Conservation (phyloP, 1,140 invertebrate species). For the Lepidurus apus region DNA sequence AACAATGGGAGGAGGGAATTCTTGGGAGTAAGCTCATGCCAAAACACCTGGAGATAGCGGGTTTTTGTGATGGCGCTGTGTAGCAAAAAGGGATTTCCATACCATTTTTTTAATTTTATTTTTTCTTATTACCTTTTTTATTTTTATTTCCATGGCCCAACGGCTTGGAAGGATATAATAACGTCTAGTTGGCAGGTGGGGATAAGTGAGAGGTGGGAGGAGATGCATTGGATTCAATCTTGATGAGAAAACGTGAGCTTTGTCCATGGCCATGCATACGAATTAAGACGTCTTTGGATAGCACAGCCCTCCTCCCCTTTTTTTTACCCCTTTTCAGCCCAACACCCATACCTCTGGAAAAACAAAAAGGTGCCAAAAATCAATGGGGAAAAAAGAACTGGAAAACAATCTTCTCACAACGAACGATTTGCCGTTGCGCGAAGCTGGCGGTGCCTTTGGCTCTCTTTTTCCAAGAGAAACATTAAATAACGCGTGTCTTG, state of each 20-base stretch:
- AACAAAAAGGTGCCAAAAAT: background rate
- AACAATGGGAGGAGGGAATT: background rate
- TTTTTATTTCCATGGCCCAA: no score
- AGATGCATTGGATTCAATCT: constrained; percentile 22
- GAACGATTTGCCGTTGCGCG: constrained; percentile 1
- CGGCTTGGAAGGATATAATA: constrained; percentile 7
- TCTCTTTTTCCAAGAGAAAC: background rate
- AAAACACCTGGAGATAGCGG: background rate
- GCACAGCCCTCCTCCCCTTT: background rate
- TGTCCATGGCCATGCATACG: constrained; percentile 19
- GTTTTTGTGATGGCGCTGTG: no score
- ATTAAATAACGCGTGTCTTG: constrained; percentile 5
- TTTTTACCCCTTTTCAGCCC: background rate
- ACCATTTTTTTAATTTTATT: background rate
- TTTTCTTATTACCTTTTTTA: no score
- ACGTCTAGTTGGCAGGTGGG: background rate
- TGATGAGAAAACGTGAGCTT: constrained; percentile 21
- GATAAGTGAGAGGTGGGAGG: constrained; percentile 20
- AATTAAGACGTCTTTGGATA: constrained; percentile 11
- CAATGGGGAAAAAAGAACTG: no score
- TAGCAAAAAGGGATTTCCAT: background rate
- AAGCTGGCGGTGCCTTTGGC: constrained; percentile 13
- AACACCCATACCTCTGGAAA: background rate
- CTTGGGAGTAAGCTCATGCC: constrained; percentile 7
- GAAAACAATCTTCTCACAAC: background rate